Base-by-base conservation (phyloP, 92 coral and sea anemone species). In the Umimayanthus kanabou region DNA sequence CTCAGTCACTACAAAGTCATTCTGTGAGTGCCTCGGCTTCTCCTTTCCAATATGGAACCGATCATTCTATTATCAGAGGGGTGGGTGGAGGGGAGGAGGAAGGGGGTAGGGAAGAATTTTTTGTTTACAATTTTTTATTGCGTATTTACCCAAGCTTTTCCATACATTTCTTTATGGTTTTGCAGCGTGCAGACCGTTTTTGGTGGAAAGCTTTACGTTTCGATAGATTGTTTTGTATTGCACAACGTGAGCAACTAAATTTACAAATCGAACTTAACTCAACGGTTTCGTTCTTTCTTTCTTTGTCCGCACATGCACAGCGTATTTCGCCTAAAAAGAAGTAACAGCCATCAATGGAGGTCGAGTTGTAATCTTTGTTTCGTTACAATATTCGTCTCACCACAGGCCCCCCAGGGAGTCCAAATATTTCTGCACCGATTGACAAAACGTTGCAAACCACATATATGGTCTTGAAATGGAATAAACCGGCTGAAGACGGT, bases 11-110 rank as follows among this genome's bases (percentile, higher is more conserved):
- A 18, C 83, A 79, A 79, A 55, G 67, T 18, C 9, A 15, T 58
- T 79, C 43, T 79, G 83, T 79, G 67, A 79, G 83, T 79, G 47
- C 16, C 75, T n/a, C n/a, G n/a, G n/a, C n/a, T 28, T 71, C 37
- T 26, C 26, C 37, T 69, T 69, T 69, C 73, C 13, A n/a, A n/a
- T 22, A 69, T 2, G 9, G 14, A n/a, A 29, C 14, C n/a, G 73
- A 69, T 25, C 29, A 25, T n/a, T 5, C 1, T 23, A 0, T 2
- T 18, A 33, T n/a, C 9, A 29, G 29, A 25, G 73, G 37, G 73
- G 33, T 4, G 73, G 11, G 25, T 0, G 73, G 33, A 25, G 4
- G 4, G 73, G 10, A 29, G 11, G 29, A 0, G 3, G 20, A 8
- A 33, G 4, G 73, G 2, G 73, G 2, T 9, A 0, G 11, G 20